Evolutionary conservation across 2,888 invertebrate genomes (phyloP).

Genomic region (Lymantria dispar): DNA sequence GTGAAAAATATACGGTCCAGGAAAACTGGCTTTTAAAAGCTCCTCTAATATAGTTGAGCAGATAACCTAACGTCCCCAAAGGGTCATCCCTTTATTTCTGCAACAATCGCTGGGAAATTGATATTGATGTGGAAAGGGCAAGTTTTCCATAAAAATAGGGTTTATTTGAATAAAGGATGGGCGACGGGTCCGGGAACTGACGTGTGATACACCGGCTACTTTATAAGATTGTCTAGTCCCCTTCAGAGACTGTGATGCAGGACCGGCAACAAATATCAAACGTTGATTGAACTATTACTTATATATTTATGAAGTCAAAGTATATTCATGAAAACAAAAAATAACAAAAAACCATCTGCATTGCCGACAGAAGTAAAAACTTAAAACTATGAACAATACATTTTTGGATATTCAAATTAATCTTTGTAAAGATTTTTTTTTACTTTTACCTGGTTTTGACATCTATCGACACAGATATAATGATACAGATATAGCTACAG

Average conservation of each 20-base stretch:
- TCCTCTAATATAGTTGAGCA: slow-evolving; percentile 74
- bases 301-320: slow-evolving; percentile 3
- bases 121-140: slow-evolving; percentile 82
- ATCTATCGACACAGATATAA: no score
- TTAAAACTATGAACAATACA: no score
- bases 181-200: slow-evolving; percentile 63
- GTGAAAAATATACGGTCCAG: slow-evolving; percentile 20
- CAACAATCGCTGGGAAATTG: slow-evolving; percentile 81
- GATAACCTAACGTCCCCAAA: slow-evolving; percentile 74
- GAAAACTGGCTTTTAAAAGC: slow-evolving; percentile 51
- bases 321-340: not conserved
- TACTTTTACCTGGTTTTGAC: no score
- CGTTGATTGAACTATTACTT: slow-evolving; percentile 39
- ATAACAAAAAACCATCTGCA: not conserved
- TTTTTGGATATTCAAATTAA: no score
- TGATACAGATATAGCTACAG: no score
- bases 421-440: no score
- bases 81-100: slow-evolving; percentile 82
- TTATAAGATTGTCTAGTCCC: slow-evolving; percentile 70
- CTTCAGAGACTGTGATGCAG: slow-evolving; percentile 51
- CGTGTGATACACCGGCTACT: slow-evolving; percentile 62
- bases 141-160: slow-evolving; percentile 82
- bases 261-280: slow-evolving; percentile 40
- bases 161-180: slow-evolving; percentile 83
- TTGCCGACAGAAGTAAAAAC: no score